Percentiles rank a stretch among this genome's conserved stretches.
Conservation (phyloP, 2,888 invertebrate genomes). For the Poecilobothrus nobilitatus region DNA sequence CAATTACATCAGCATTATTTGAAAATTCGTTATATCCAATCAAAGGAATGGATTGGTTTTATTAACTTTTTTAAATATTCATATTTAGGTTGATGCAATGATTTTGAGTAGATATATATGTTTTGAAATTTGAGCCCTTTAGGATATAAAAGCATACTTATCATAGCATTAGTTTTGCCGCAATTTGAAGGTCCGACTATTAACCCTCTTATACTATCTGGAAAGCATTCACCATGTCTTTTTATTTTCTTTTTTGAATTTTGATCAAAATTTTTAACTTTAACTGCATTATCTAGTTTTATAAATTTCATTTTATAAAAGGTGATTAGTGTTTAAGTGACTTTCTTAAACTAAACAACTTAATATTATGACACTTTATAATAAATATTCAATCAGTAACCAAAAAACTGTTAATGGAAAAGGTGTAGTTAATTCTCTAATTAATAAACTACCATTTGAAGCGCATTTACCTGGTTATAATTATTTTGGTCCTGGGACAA, state of each 20-base stretch:
- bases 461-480: constrained; percentile 28
- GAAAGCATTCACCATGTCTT: constrained; percentile 30
- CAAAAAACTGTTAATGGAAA: not conserved
- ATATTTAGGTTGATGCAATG: constrained; percentile 25
- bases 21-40: constrained; percentile 17
- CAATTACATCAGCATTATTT: constrained; percentile 18
- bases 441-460: constrained; percentile 26
- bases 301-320: constrained; percentile 9
- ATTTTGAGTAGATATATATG: constrained; percentile 32
- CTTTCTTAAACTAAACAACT: constrained; percentile 17
- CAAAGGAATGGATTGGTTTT: constrained; percentile 13
- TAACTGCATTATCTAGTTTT: not conserved
- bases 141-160: constrained; percentile 27
- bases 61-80: constrained; percentile 19
- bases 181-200: constrained; percentile 35
- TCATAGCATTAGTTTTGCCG: constrained; percentile 35
- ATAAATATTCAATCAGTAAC: not conserved
- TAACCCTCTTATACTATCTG: constrained; percentile 26
- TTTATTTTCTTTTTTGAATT: not conserved
- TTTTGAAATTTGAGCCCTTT: constrained; percentile 35
- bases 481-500: constrained; percentile 30
- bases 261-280: not conserved
- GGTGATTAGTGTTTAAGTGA: constrained; percentile 18
- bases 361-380: not conserved
- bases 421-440: constrained; percentile 21